Percentiles rank a stretch among this genome's conserved stretches.
These are phyloP conservation scores for Chloroclystis v-ata DNA, from an alignment of 2,888 invertebrate species.

Conservation along the genomic window DNA sequence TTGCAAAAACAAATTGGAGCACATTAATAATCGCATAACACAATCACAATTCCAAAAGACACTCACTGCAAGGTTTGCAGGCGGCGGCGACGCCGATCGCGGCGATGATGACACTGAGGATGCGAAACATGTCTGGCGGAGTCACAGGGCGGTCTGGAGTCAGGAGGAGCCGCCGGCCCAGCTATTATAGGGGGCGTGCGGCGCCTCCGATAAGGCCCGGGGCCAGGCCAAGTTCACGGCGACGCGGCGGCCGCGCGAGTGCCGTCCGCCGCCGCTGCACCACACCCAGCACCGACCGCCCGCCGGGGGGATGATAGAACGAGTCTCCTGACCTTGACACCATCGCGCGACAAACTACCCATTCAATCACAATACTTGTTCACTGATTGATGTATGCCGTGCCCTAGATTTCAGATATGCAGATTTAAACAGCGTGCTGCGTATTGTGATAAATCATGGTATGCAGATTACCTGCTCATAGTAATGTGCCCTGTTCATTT, in stretches of 20 bases:
- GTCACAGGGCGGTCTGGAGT: slow-evolving; percentile 66
- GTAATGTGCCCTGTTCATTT: too few relatives aligned
- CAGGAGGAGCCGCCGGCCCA: slow-evolving; percentile 70
- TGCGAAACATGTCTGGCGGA: slow-evolving; percentile 71
- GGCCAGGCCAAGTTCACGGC: slow-evolving; percentile 77
- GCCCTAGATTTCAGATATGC: slow-evolving; percentile 17
- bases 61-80: slow-evolving; percentile 75
- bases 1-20: slow-evolving; percentile 8
- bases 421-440: not conserved
- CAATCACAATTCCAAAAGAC: slow-evolving; percentile 26
- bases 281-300: slow-evolving; percentile 15
- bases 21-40: slow-evolving; percentile 17
- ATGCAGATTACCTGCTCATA: too few relatives aligned
- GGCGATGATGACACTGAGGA: slow-evolving; percentile 60
- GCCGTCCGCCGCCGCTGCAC: slow-evolving; percentile 37
- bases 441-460: not conserved
- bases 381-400: slow-evolving; percentile 3
- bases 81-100: slow-evolving; percentile 51
- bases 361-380: slow-evolving; percentile 12
- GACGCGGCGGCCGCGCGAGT: slow-evolving; percentile 63
- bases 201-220: slow-evolving; percentile 71
- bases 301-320: slow-evolving; percentile 37
- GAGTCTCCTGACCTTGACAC: slow-evolving; percentile 56
- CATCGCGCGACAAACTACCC: slow-evolving; percentile 26
- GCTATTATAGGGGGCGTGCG: slow-evolving; percentile 76